Percentiles rank a stretch among this genome's conserved stretches.
phyloP scores from a whole-genome alignment of 2,113 vertebrate genomes.

The Pedionomus torquatus region DNA sequence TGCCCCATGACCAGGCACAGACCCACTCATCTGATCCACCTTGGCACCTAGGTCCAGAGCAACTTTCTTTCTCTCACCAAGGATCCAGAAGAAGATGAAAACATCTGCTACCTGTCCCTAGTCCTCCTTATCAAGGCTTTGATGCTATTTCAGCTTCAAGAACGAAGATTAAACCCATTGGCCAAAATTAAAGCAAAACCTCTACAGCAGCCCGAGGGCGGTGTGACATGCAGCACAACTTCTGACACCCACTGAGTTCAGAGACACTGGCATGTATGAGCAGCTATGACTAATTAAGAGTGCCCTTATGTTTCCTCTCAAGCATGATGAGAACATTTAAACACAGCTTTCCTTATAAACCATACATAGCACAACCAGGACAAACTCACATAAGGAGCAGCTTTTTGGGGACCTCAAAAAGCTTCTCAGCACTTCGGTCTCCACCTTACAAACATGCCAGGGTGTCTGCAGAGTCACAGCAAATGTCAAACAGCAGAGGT shows the following conservation, averaged over 20 bases:
- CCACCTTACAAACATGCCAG: rapidly evolving
- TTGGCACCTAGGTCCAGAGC: rapidly evolving
- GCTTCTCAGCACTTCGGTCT: rapidly evolving
- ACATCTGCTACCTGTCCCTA: neutral
- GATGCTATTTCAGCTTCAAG: rapidly evolving
- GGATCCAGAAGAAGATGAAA: neutral
- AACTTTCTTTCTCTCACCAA: neutral
- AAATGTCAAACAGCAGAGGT: neutral
- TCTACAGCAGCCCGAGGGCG: neutral
- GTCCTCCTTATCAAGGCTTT: neutral
- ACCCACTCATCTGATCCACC: neutral
- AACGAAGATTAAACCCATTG: rapidly evolving
- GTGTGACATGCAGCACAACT: neutral
- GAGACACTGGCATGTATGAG: neutral
- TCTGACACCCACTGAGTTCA: neutral
- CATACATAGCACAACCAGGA: neutral
- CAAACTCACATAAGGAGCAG: rapidly evolving
- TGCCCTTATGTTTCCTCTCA: neutral
- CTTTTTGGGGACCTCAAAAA: neutral
- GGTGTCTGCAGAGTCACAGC: neutral
- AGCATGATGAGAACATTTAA: neutral
- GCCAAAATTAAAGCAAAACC: neutral
- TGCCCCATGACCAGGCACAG: neutral
- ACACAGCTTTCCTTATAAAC: neutral
- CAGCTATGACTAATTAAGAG: neutral